Base-by-base conservation (phyloP, 2,888 invertebrate genomes). In the Dryocosmus kuriphilus region DNA sequence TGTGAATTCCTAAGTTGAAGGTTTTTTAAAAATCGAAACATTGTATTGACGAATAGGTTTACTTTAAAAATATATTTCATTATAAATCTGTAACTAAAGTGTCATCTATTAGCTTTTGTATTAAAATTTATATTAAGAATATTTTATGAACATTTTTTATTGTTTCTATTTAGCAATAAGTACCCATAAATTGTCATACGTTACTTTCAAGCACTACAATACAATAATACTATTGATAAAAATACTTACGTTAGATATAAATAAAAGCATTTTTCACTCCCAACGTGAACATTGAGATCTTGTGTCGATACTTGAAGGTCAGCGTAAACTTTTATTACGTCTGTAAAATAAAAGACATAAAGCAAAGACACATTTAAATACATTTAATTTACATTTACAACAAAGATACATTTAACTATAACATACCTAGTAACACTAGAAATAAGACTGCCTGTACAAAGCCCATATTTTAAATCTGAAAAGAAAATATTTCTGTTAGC, bases 231-330 rank as follows among this genome's bases (percentile, higher is more conserved):
- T 16, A 41, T 41, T 22, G 75, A 67, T 24, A 38, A 19, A 73
- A 75, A 78, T 86, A 93, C 94, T 93, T 92, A 95, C 95, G 92
- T 92, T 88, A 94, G 91, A 74, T 92, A 88, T 79, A 95, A 89
- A 84, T 92, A 92, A 86, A 95, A 93, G 6, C 92, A 91, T 81
- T 92, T 92, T 19, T 93, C 93, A 82, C 93, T 91, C 82, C 94
- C 93, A 46, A 95, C 92, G 51, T 94, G 90, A 46, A 96, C 90
- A 80, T 92, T 93, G 79, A 95, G 88, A 89, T 95, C 95, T 82
- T 94, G 93, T 62, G 91, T 88, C 67, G 94, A 93, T 73, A 95
- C 89, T 80, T 92, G 93, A 84, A 95, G 89, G 77, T 89, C 87
- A 81, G 89, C 90, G 61, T 81, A 80, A 76, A 80, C 80, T 61